Conservation (phyloP, 2,113 vertebrate species). For the Scortum barcoo region DNA sequence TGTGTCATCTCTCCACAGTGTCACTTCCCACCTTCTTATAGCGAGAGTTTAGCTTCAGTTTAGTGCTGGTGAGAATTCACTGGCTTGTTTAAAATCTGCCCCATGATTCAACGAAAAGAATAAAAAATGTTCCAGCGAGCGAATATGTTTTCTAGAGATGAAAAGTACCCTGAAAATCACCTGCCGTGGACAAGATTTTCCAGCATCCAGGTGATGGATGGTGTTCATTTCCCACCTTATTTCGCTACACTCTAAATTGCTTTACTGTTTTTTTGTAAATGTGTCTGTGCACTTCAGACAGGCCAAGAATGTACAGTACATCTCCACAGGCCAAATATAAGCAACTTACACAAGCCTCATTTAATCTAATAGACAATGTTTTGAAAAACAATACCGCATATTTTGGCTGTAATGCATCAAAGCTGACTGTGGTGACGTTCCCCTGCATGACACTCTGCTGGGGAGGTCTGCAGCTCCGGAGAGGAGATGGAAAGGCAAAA, state of each 20-base stretch:
- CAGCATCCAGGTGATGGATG: constrained; percentile 54
- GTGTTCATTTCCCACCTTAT: constrained; percentile 43
- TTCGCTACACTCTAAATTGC: constrained; percentile 24
- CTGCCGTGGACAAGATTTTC: not conserved
- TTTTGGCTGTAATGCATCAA: constrained; percentile 65
- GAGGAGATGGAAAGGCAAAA: constrained; percentile 31
- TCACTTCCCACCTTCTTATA: not conserved
- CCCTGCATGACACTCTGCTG: constrained; percentile 8
- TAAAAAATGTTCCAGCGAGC: constrained; percentile 32
- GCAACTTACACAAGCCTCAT: constrained; percentile 40
- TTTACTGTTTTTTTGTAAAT: constrained; percentile 22
- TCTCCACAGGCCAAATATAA: constrained; percentile 45
- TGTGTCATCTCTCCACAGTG: not conserved
- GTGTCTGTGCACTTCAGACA: not conserved
- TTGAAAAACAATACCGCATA: constrained; percentile 62
- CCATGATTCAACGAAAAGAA: constrained; percentile 22
- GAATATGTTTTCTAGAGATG: constrained; percentile 46
- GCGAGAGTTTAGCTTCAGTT: not conserved
- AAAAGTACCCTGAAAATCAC: constrained; percentile 31
- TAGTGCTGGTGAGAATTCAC: constrained; percentile 4
- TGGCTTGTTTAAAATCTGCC: not conserved
- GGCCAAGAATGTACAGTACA: constrained; percentile 20
- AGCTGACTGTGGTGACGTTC: constrained; percentile 25
- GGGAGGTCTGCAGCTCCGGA: constrained; percentile 53
- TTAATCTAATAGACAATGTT: constrained; percentile 69